These are phyloP conservation scores for Hassar affinis DNA, from an alignment of 2,113 vertebrate genomes.

Conservation along the genomic window DNA sequence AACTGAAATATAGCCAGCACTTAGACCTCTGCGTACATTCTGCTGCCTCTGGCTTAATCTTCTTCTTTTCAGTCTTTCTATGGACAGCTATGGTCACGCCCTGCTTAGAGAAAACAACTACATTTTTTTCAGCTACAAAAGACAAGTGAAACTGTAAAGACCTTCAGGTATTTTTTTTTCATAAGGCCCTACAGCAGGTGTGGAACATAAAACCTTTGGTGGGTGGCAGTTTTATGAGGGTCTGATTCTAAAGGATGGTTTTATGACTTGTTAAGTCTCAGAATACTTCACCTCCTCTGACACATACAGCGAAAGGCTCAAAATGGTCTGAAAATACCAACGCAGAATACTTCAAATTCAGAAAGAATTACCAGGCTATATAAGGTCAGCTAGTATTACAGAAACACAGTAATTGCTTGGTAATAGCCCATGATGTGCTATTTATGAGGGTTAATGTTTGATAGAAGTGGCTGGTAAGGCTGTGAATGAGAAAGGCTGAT, in stretches of 20 bases:
- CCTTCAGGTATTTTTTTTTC: background rate
- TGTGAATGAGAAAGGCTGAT: slow-evolving; percentile 1
- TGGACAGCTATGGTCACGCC: background rate
- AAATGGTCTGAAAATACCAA: background rate
- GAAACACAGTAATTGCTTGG: slow-evolving; percentile 30
- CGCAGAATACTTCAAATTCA: background rate
- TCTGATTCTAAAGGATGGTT: slow-evolving; percentile 14
- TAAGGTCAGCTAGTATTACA: slow-evolving; percentile 38
- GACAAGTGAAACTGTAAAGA: slow-evolving; percentile 17
- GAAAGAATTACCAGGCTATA: slow-evolving; percentile 4
- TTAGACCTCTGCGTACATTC: background rate
- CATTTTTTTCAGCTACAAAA: background rate
- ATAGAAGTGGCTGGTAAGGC: slow-evolving; percentile 20
- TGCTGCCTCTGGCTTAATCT: background rate
- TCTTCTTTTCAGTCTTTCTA: background rate
- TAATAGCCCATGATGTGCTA: slow-evolving; percentile 41
- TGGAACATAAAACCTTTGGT: slow-evolving; percentile 35
- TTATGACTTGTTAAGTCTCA: slow-evolving; percentile 34
- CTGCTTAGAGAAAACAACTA: slow-evolving; percentile 3
- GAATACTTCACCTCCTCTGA: slow-evolving; percentile 17
- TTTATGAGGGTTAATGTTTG: slow-evolving; percentile 33
- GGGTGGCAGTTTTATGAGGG: slow-evolving; percentile 28
- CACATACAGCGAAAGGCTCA: background rate
- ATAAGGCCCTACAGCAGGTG: slow-evolving; percentile 37
- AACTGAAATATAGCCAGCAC: slow-evolving; percentile 21